Evolutionary conservation across 2,888 invertebrate species (phyloP).

Genomic region (Magallana nippona): DNA sequence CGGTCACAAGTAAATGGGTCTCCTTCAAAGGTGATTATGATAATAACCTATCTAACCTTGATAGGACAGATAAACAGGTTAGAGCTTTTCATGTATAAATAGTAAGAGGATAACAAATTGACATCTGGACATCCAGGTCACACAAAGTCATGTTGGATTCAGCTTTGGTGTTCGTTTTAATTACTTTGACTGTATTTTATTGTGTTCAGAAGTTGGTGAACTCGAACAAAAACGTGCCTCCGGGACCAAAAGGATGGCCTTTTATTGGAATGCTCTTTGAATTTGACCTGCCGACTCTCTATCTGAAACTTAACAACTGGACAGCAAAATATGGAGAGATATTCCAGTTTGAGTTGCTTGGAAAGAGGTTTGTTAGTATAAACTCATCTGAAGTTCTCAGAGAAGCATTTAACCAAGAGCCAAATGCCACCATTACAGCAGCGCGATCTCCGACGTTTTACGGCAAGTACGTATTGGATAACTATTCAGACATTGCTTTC

Average conservation of each 20-base stretch:
- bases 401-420: constrained; percentile 9
- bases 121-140: too few species aligned
- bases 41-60: too few species aligned
- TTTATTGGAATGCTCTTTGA: not conserved
- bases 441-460: constrained; percentile 6
- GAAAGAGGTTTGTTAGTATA: constrained; percentile 9
- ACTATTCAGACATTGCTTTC: constrained; percentile 33
- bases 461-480: constrained; percentile 30
- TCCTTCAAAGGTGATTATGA: too few species aligned
- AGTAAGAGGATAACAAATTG: too few species aligned
- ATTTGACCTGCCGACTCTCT: not conserved
- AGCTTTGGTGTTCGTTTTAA: not conserved
- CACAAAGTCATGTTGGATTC: not conserved
- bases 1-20: too few species aligned
- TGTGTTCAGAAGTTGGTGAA: not conserved
- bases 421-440: constrained; percentile 8
- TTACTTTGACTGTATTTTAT: not conserved
- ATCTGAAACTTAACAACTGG: constrained; percentile 9
- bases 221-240: not conserved
- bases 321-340: constrained; percentile 17
- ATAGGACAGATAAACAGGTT: too few species aligned
- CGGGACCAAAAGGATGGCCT: not conserved
- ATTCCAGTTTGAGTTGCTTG: not conserved
- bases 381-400: constrained; percentile 4
- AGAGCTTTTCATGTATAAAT: too few species aligned